These are phyloP conservation scores for Troides oblongomaculatus DNA, from an alignment of 2,888 invertebrate genomes.

Conservation along the genomic window DNA sequence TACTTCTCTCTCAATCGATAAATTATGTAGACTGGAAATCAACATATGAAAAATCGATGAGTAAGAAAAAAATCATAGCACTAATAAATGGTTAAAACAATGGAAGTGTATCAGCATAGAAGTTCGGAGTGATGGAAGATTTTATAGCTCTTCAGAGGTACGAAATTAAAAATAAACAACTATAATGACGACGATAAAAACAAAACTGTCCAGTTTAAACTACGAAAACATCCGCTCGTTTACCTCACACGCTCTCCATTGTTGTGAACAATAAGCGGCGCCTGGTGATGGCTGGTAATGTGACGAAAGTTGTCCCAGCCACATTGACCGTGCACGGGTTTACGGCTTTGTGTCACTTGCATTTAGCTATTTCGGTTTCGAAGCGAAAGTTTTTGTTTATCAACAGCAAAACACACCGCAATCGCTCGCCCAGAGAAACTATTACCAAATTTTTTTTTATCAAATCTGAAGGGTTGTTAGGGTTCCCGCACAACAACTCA, in stretches of 20 bases:
- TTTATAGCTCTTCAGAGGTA: too few species aligned
- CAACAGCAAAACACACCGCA: not conserved
- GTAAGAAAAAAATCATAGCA: too few species aligned
- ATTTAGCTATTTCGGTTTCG: not conserved
- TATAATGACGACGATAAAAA: not conserved
- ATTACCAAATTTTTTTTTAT: not conserved
- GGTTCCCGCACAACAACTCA: too few species aligned
- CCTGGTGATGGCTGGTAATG: not conserved
- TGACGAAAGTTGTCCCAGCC: conserved; percentile 9
- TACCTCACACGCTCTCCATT: conserved; percentile 8
- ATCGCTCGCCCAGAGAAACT: not conserved
- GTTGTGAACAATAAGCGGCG: conserved; percentile 29
- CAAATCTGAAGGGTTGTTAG: too few species aligned
- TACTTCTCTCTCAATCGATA: too few species aligned
- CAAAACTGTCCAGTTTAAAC: not conserved
- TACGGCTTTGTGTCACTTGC: conserved; percentile 2
- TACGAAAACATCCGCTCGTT: not conserved
- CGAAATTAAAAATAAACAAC: too few species aligned
- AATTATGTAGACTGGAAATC: too few species aligned
- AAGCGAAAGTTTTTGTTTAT: not conserved
- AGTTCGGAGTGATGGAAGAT: too few species aligned
- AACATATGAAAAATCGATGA: too few species aligned
- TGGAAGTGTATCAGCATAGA: too few species aligned
- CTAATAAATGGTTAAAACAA: too few species aligned
- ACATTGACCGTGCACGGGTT: not conserved